Base-by-base conservation (phyloP, 2,113 vertebrate species). In the Fukomys damarensis region DNA sequence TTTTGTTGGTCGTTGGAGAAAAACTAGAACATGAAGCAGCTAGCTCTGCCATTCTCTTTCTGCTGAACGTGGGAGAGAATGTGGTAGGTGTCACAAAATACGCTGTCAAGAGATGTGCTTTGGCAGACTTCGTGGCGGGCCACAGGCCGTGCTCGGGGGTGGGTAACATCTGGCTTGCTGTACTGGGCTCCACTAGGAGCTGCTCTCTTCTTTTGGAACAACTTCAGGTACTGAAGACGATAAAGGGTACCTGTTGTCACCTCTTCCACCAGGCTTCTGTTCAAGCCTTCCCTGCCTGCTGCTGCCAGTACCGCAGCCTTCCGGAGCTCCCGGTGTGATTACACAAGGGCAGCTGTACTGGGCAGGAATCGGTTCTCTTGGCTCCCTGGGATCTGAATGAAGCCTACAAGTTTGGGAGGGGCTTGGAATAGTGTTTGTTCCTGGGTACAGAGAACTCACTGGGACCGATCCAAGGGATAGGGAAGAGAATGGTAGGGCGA, bases 21-120 rank as follows among this genome's bases (percentile, higher is more conserved):
- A 87, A 92, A 66, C 19, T 17, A 87, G 76, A 91, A 91, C 93
- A 94, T 58, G 13, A 54, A 92, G 70, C 32, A 61, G 46, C 58
- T 28, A 80, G 88, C 82, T 65, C 46, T 59, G 49, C 52, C 46
- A 89, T 82, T 79, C 54, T 70, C 3, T 88, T 92, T 96, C 61
- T 70, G 79, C 13, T 59, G 14, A 92, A 59, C 7, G 3, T 16
- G 30, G 92, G 80, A 32, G 59, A 89, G 58, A 74, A 46, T 14
- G 32, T 32, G 30, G 43, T 28, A 32, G 52, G 86, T 11, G 30
- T 81, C 79, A 83, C 49, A 35, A 26, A 72, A 41, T 58, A 66
- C n/a, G 8, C n/a, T 93, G 30, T 81, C 24, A 72, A 56, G 16
- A 49, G 52, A 86, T 30, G 32, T 16, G 24, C 26, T 80, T 87